Evolutionary conservation across 1,140 invertebrate genomes (phyloP), one percentile per base, ranked within the genome.

Genomic region (Lepeophtheirus salmonis): DNA sequence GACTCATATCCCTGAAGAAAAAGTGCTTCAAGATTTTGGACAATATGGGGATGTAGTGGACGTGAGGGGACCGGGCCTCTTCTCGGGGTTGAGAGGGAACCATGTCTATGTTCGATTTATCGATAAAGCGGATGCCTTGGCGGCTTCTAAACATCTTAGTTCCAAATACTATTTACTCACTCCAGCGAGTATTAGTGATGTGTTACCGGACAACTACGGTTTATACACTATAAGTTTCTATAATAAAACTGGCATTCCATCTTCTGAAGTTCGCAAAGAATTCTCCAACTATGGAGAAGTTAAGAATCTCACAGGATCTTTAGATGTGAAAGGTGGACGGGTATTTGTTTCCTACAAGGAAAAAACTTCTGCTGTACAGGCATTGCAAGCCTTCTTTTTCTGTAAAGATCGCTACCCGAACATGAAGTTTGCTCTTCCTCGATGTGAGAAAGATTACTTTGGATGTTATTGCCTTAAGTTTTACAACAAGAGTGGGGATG

Each of bases 381-480:
- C 59, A 1, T 16, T 61, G 50, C 59, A 61, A 21, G 59, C 59
- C 16, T 61, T 61, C 25, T 61, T 61, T 16, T 61, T 61, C 17
- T 20, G 59, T 2, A 61, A 61, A 21, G 59, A 61, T 23, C 16
- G 50, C 6, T 61, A 61, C 25, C 59, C 59, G 2, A 61, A 61
- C 21, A 61, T 61, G 59, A 61, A 61, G 49, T 61, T 61, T 52
- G 59, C 59, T 12, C 51, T 61, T 13, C 59, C 59, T 14, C 3
- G 59, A 52, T 61, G 59, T 55, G 59, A 61, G 18, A 61, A 61
- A 16, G 59, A 61, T 16, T 61, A 61, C 50, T 61, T 61, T 61
- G 59, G 59, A 22, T 61, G 59, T 16, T 61, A 56, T 24, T 61
- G 59, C 25, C 21, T 61, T 4, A 61, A 61, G 50, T 61, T 61